Evolutionary conservation across 2,113 vertebrate species (phyloP).

Genomic region (Gadus chalcogrammus): DNA sequence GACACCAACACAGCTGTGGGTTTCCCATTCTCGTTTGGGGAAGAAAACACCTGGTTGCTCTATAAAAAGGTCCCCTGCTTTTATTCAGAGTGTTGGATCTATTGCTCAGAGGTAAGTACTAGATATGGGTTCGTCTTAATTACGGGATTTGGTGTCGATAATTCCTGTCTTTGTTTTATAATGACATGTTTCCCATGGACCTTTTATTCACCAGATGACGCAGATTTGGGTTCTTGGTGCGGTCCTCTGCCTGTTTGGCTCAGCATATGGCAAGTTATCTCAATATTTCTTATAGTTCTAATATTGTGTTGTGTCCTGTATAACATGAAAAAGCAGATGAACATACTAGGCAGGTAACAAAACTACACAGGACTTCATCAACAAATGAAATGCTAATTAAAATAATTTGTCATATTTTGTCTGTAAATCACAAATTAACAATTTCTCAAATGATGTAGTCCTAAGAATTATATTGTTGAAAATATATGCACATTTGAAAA

Average conservation of each 20-base stretch:
- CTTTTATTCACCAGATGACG: conserved; percentile 49
- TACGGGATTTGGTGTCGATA: not conserved
- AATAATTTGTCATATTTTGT: too few relatives aligned
- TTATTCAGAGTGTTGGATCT: not conserved
- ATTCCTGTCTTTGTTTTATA: not conserved
- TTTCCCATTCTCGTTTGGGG: conserved; percentile 25
- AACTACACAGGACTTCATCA: not conserved
- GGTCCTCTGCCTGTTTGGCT: conserved; percentile 29
- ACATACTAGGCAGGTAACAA: not conserved
- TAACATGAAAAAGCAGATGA: too few relatives aligned
- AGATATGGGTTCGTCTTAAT: not conserved
- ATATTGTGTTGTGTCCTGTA: too few relatives aligned
- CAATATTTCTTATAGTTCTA: not conserved
- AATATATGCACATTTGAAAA: too few relatives aligned
- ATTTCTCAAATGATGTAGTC: too few relatives aligned
- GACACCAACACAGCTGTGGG: conserved; percentile 22
- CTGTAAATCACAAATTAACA: too few relatives aligned
- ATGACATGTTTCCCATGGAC: not conserved
- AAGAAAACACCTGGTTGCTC: not conserved
- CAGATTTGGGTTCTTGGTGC: conserved; percentile 42
- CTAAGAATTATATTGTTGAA: not conserved
- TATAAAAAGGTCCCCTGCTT: not conserved
- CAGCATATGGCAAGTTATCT: conserved; percentile 47
- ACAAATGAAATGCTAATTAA: not conserved
- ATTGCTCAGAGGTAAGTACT: not conserved